Base-by-base conservation (phyloP, 1,140 invertebrate genomes). In the Aphelenchoides besseyi region DNA sequence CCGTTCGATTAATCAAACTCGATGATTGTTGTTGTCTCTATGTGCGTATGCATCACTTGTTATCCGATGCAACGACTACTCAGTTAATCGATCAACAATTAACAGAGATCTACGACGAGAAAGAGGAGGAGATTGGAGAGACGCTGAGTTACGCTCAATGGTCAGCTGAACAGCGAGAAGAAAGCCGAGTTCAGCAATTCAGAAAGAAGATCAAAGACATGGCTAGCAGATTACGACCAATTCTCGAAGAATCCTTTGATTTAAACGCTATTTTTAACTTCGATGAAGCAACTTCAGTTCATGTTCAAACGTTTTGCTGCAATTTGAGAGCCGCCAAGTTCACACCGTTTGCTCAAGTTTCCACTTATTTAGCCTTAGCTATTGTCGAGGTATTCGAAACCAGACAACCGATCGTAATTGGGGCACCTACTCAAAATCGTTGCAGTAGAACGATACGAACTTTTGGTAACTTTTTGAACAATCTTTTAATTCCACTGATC, bases 391-490 rank as follows among this genome's bases (percentile, higher is more conserved):
- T 32, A 12, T 66, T 37, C 30, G 36, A 30, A 61, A 30, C 16
- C 59, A 12, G 16, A 66, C 12, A 23, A 53, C 30, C 26, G 32
- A 1, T 66, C 1, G 36, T 35, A 0, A 71, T 69, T 1, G 67
- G 23, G 12, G 23, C 67, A 16, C 61, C 67, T 0, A n/a, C 18
- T 16, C 67, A 69, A 2, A 70, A 73, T 54, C 30, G 69, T 26
- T 29, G 12, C 68, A 26, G 12, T 36, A 23, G 62, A 28, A 72
- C 48, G 26, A 29, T 18, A 30, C 23, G 64, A 59, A 68, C 29
- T 26, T 12, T 72, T 12, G 71, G 71, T 2, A 72, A 75, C 18
- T 72, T 72, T 67, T 53, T 72, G n/a, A 72, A 74, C 26, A 72
- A 72, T 32, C 26, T 72, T 5, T 18, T 72, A 29, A 26, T 72